phyloP scores from a whole-genome alignment of 2,888 invertebrate genomes.

The Serripes groenlandicus region DNA sequence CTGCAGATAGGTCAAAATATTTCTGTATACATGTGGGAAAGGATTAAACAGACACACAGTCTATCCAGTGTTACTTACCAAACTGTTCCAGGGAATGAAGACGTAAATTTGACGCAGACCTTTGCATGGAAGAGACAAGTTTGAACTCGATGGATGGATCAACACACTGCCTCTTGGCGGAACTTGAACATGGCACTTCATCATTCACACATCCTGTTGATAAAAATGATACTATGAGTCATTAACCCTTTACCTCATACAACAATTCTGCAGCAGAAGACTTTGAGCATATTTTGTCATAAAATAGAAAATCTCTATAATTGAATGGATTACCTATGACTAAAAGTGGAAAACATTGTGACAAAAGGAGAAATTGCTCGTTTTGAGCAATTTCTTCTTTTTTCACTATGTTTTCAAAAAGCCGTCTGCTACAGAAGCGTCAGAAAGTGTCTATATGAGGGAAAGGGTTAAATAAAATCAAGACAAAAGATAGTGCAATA shows the following conservation, averaged over 20 bases:
- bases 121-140: conserved; percentile 56
- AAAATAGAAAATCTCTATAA: no score
- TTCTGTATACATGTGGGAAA: no score
- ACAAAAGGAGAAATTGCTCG: not conserved
- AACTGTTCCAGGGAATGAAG: conserved; percentile 31
- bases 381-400: not conserved
- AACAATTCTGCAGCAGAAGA: not conserved
- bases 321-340: no score
- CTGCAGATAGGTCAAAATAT: no score
- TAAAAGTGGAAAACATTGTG: not conserved
- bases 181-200: conserved; percentile 12
- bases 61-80: no score
- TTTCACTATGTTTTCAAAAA: not conserved
- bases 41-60: no score
- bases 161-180: conserved; percentile 49
- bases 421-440: no score
- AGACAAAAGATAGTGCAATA: no score
- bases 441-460: no score
- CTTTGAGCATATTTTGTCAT: not conserved
- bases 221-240: not conserved
- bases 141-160: conserved; percentile 43
- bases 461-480: no score
- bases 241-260: not conserved
- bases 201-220: conserved; percentile 4
- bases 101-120: conserved; percentile 37